A percentile compares a stretch with the other conserved stretches of the same genome.
Conservation (phyloP, 1,140 invertebrate genomes). For the Saccostrea glomerata region DNA sequence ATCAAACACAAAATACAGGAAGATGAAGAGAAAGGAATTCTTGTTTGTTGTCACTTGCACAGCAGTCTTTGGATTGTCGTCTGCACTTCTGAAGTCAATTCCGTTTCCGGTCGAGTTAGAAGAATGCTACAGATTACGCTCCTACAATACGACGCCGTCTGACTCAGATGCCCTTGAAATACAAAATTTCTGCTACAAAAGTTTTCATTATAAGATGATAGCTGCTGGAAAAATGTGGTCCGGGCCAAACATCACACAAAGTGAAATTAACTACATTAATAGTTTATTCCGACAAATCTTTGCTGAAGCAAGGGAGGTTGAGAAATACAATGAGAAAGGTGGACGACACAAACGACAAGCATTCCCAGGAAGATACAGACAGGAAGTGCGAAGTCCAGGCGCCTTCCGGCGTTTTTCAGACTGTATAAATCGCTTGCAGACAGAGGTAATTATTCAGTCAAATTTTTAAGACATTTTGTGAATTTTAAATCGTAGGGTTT, state of each 20-base stretch:
- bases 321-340: background rate
- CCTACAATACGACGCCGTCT: conserved; percentile 23
- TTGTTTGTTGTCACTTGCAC: background rate
- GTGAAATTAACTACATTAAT: conserved; percentile 9
- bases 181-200: conserved; percentile 2
- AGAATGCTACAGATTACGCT: conserved; percentile 18
- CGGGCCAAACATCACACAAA: background rate
- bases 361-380: conserved; percentile 19
- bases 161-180: background rate
- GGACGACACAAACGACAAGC: background rate
- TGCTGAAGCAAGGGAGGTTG: background rate
- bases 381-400: background rate
- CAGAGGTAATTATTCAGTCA: background rate
- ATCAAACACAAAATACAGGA: background rate
- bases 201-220: background rate
- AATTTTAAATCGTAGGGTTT: no score
- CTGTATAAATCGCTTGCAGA: background rate
- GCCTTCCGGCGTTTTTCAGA: background rate
- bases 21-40: background rate
- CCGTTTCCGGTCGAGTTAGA: background rate
- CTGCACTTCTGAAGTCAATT: conserved; percentile 11
- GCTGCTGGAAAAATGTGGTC: background rate
- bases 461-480: background rate
- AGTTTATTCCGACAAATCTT: conserved; percentile 29
- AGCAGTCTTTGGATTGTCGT: background rate